A percentile compares a stretch with the other conserved stretches of the same genome.
Evolutionary conservation across 2,113 vertebrate species (phyloP).

Genomic region (Pelobates fuscus): DNA sequence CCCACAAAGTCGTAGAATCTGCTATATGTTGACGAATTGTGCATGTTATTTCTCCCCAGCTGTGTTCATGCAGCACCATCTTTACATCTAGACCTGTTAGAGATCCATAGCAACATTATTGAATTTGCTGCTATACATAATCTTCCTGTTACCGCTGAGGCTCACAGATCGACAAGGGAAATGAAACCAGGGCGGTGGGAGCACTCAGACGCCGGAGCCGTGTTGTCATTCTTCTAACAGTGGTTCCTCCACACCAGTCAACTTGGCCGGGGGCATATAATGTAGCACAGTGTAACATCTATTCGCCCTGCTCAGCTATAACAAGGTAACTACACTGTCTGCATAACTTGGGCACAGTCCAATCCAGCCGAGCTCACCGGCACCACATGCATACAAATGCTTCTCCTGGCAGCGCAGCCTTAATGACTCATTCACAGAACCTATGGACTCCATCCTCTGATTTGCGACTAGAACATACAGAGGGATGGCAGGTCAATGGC

Average conservation of each 20-base stretch:
- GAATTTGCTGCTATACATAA: too few species aligned
- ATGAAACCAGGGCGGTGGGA: too few species aligned
- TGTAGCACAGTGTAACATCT: conserved; percentile 20
- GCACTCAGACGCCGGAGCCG: too few species aligned
- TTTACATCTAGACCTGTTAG: too few species aligned
- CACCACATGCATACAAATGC: conserved; percentile 38
- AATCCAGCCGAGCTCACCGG: conserved; percentile 24
- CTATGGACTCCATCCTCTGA: conserved; percentile 38
- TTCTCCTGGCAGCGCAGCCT: conserved; percentile 17
- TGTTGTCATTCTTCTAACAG: too few species aligned
- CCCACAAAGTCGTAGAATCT: too few species aligned
- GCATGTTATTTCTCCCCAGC: too few species aligned
- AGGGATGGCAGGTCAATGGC: conserved; percentile 43
- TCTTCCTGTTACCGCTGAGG: too few species aligned
- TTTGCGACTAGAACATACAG: conserved; percentile 39
- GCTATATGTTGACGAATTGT: too few species aligned
- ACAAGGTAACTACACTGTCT: conserved; percentile 45
- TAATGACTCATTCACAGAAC: conserved; percentile 42
- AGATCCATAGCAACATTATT: too few species aligned
- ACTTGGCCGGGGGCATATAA: conserved; percentile 2
- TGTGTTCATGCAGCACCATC: too few species aligned
- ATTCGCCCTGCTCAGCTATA: conserved; percentile 28
- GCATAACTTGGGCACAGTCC: conserved; percentile 29
- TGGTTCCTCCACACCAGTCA: background rate
- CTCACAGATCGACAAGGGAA: too few species aligned